Conservation (phyloP, 1,140 invertebrate genomes). For the Sarcophaga peregrina region DNA sequence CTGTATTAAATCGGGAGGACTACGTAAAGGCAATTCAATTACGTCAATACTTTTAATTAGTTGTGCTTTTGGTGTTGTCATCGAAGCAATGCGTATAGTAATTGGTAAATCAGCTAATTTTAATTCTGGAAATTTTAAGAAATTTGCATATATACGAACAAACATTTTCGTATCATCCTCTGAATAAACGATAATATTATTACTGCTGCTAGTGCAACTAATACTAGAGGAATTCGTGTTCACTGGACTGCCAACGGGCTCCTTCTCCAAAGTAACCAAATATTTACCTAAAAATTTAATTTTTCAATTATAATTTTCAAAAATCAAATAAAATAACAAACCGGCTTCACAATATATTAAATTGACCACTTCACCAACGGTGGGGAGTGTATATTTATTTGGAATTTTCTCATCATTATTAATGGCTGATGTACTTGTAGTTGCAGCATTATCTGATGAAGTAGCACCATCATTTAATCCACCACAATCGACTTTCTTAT, state of each 20-base stretch:
- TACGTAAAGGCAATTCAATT: conserved; percentile 60
- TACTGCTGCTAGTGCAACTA: conserved; percentile 63
- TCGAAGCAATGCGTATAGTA: conserved; percentile 62
- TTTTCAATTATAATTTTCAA: not conserved
- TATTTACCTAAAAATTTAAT: conserved; percentile 55
- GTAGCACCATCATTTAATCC: conserved; percentile 43
- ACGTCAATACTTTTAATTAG: conserved; percentile 62
- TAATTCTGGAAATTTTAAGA: conserved; percentile 62
- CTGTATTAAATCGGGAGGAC: conserved; percentile 61
- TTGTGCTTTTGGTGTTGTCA: conserved; percentile 63
- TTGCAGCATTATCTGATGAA: conserved; percentile 24
- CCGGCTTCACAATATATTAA: conserved; percentile 62
- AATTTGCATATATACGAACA: conserved; percentile 64
- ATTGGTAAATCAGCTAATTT: conserved; percentile 62
- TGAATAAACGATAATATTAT: conserved; percentile 58
- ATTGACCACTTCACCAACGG: conserved; percentile 62
- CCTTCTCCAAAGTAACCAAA: conserved; percentile 60
- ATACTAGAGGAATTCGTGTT: conserved; percentile 60
- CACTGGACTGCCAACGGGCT: conserved; percentile 61
- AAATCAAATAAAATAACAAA: conserved; percentile 42
- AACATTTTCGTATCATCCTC: conserved; percentile 65
- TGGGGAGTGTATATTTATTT: conserved; percentile 57
- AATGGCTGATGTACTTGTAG: not conserved
- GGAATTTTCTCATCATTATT: conserved; percentile 41
- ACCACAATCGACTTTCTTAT: conserved; percentile 28